Percentiles rank a stretch among this genome's conserved stretches.
phyloP scores from a whole-genome alignment of 2,888 invertebrate genomes.

The Trileptium ribeirensis region DNA sequence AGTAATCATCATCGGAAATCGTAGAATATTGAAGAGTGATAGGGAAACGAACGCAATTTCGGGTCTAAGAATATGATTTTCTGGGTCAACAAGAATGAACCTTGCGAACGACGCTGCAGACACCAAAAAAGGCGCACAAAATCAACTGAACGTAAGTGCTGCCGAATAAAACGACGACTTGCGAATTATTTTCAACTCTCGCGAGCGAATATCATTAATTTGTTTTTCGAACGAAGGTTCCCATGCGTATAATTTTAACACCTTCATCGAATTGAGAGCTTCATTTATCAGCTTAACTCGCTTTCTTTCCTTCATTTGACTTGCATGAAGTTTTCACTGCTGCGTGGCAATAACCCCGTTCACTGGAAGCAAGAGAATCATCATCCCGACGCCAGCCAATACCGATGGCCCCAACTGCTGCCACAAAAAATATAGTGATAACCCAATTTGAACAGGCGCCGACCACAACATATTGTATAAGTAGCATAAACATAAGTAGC shows the following conservation, averaged over 20 bases:
- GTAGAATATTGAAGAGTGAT: constrained; percentile 91
- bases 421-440: constrained; percentile 53
- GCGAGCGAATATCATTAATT: constrained; percentile 45
- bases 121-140: constrained; percentile 49
- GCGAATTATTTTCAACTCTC: constrained; percentile 42
- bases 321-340: constrained; percentile 45
- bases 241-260: constrained; percentile 58
- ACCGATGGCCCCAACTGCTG: constrained; percentile 66
- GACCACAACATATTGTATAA: constrained; percentile 53
- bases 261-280: constrained; percentile 80
- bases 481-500: constrained; percentile 48
- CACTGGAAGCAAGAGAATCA: constrained; percentile 72
- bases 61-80: constrained; percentile 69
- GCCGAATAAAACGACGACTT: constrained; percentile 37
- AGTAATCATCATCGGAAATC: constrained; percentile 85
- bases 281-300: constrained; percentile 88
- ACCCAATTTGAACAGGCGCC: constrained; percentile 47
- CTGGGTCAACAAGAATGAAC: constrained; percentile 68
- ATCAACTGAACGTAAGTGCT: constrained; percentile 35
- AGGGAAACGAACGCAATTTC: constrained; percentile 89
- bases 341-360: constrained; percentile 44
- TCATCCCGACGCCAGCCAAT: constrained; percentile 81
- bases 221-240: constrained; percentile 56
- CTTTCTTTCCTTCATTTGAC: constrained; percentile 84
- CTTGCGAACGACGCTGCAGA: constrained; percentile 51